A percentile compares a stretch with the other conserved stretches of the same genome.
Conservation (phyloP, 92 coral and sea anemone species). For the Zoanthus sansibaricus region DNA sequence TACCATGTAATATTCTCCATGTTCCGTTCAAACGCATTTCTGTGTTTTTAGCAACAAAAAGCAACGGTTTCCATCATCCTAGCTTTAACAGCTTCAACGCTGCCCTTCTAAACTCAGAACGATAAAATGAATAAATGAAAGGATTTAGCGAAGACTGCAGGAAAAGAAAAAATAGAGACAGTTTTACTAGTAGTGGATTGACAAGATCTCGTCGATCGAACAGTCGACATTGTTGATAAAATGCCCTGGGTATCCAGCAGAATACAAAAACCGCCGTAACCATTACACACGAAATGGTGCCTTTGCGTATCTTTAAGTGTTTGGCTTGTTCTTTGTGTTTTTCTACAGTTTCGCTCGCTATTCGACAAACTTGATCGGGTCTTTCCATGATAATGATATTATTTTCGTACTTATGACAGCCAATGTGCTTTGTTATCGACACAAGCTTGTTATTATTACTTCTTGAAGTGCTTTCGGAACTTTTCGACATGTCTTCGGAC, state of each 20-base stretch:
- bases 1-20: too few relatives aligned
- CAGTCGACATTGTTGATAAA: conserved; percentile 64
- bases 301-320: conserved; percentile 51
- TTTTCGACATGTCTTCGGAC: background rate
- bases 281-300: conserved; percentile 72
- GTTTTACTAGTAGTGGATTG: conserved; percentile 49
- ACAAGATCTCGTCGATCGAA: conserved; percentile 62
- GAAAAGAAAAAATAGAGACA: conserved; percentile 69
- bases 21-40: too few relatives aligned
- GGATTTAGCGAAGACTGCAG: conserved; percentile 72
- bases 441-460: background rate
- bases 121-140: conserved; percentile 68
- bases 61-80: background rate
- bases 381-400: background rate
- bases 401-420: background rate
- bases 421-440: background rate
- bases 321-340: conserved; percentile 16
- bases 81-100: conserved; percentile 26
- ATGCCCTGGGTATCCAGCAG: conserved; percentile 76
- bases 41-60: too few relatives aligned
- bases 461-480: background rate
- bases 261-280: conserved; percentile 66
- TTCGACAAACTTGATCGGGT: background rate
- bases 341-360: background rate
- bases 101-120: conserved; percentile 66